These are phyloP conservation scores for Charina bottae DNA, from an alignment of 2,113 vertebrate genomes.

Conservation along the genomic window DNA sequence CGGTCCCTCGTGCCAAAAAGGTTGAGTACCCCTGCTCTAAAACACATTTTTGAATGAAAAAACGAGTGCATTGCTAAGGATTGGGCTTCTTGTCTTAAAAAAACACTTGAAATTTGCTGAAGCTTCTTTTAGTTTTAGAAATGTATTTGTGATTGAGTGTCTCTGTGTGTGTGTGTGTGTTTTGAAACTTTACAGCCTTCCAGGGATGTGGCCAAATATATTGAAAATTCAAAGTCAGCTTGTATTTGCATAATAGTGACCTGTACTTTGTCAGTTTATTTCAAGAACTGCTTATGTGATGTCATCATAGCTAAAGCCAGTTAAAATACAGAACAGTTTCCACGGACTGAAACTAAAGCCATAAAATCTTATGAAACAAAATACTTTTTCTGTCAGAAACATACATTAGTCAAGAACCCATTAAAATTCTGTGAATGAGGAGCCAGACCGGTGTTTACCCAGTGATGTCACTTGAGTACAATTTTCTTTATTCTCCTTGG, in stretches of 20 bases:
- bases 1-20: no score
- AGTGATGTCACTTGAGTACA: neutral
- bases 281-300: conserved; percentile 38
- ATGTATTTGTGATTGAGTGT: neutral
- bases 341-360: conserved; percentile 50
- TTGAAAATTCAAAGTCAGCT: conserved; percentile 25
- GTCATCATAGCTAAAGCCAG: conserved; percentile 30
- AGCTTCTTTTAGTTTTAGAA: conserved; percentile 17
- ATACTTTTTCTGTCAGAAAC: neutral
- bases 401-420: neutral
- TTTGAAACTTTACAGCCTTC: neutral
- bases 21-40: no score
- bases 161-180: neutral
- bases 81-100: neutral
- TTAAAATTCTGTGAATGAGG: neutral
- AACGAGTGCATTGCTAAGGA: neutral
- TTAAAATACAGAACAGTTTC: conserved; percentile 44
- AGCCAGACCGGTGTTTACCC: neutral
- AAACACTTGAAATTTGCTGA: conserved; percentile 4
- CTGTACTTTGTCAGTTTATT: neutral
- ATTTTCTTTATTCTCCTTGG: neutral
- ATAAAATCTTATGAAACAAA: conserved; percentile 38
- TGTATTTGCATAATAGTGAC: neutral
- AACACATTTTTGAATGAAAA: neutral
- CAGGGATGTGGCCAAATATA: conserved; percentile 11